Evolutionary conservation across 2,113 vertebrate genomes (phyloP).

Genomic region (Peromyscus californicus): DNA sequence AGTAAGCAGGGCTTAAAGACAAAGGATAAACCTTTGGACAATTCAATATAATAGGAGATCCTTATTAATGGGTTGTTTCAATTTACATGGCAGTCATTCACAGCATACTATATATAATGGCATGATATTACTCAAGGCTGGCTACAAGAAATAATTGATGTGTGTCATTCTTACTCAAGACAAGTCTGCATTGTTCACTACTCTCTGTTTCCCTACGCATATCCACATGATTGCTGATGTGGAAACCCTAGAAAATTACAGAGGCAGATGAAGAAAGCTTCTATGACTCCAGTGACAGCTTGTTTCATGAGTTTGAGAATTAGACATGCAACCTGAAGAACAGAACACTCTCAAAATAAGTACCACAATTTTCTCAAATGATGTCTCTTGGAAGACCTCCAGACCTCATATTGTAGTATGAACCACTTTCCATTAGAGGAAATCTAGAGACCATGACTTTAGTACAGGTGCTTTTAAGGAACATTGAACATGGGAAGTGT

Average conservation of each 20-base stretch:
- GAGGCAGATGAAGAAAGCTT: background rate
- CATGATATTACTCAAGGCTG: background rate
- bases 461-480: no score
- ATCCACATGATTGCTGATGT: background rate
- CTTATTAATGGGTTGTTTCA: background rate
- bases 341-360: background rate
- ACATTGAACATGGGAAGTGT: background rate
- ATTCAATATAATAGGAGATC: background rate
- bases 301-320: background rate
- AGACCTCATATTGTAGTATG: background rate
- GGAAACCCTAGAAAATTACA: background rate
- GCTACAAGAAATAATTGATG: background rate
- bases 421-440: background rate
- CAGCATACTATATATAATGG: background rate
- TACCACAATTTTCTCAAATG: background rate
- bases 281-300: background rate
- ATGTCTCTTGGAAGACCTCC: background rate
- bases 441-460: background rate
- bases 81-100: background rate
- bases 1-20: background rate
- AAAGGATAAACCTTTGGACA: background rate
- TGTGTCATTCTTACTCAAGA: background rate
- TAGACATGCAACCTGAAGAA: background rate
- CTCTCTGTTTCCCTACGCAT: background rate
- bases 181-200: background rate